Percentiles rank a stretch among this genome's conserved stretches.
Conservation (phyloP, 2,113 vertebrate genomes). For the Clarias batrachus region DNA sequence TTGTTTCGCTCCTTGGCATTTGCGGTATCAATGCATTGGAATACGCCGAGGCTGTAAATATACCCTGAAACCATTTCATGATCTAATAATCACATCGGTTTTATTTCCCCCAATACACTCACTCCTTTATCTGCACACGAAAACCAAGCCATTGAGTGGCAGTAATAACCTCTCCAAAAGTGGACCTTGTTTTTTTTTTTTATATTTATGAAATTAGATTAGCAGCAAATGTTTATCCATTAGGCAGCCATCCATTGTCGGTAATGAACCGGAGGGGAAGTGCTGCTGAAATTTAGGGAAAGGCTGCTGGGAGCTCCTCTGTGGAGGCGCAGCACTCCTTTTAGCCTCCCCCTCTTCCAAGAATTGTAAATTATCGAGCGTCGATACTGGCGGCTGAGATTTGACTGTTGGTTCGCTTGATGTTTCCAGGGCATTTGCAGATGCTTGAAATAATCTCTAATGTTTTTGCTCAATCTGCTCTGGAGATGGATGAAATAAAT, state of each 20-base stretch:
- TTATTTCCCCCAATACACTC: conserved; percentile 45
- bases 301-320: conserved; percentile 72
- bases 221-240: conserved; percentile 75
- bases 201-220: conserved; percentile 70
- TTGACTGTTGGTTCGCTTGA: conserved; percentile 90
- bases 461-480: conserved; percentile 99
- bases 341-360: conserved; percentile 62
- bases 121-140: conserved; percentile 19
- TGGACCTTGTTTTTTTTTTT: conserved; percentile 71
- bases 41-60: conserved; percentile 12
- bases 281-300: conserved; percentile 69
- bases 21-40: background rate
- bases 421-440: conserved; percentile 99
- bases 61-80: conserved; percentile 21
- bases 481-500: conserved; percentile 99
- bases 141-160: conserved; percentile 7
- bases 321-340: conserved; percentile 70
- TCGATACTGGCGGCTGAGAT: conserved; percentile 84
- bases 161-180: conserved; percentile 69
- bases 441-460: conserved; percentile 99
- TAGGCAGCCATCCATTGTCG: conserved; percentile 76
- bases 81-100: conserved; percentile 54
- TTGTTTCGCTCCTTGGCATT: conserved; percentile 62
- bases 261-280: conserved; percentile 77
- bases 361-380: conserved; percentile 74